Evolutionary conservation across 2,888 invertebrate species (phyloP).

Genomic region (Scaptomyza polygonia): DNA sequence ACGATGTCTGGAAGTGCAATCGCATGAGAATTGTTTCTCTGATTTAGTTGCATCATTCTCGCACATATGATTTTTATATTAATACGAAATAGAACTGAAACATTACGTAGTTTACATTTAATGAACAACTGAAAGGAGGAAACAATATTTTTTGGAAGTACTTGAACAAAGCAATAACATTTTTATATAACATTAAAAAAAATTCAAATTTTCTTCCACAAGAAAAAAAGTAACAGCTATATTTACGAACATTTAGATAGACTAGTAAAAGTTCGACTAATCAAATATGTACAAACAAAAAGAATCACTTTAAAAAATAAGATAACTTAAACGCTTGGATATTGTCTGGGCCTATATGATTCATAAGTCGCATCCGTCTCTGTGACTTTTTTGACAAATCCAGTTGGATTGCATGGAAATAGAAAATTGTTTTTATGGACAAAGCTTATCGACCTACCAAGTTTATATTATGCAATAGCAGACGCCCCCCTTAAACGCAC

Average conservation of each 20-base stretch:
- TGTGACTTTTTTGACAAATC: background rate
- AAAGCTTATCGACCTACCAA: background rate
- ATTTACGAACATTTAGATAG: background rate
- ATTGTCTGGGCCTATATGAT: background rate
- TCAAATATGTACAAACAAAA: background rate
- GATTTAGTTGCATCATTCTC: conserved; percentile 84
- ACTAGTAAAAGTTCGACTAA: too few relatives aligned
- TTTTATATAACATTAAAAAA: background rate
- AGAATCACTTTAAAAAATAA: background rate
- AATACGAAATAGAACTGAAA: conserved; percentile 32
- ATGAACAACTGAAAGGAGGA: conserved; percentile 18
- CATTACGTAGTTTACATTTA: conserved; percentile 26
- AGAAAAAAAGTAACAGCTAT: background rate
- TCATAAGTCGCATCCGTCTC: background rate
- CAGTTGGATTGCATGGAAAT: conserved; percentile 4
- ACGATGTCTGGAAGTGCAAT: conserved; percentile 85
- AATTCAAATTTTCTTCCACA: too few relatives aligned
- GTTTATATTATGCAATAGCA: background rate
- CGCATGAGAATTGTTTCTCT: conserved; percentile 85
- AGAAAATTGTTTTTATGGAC: background rate
- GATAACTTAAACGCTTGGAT: background rate
- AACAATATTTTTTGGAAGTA: conserved; percentile 47
- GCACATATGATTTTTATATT: conserved; percentile 65
- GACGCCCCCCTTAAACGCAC: background rate
- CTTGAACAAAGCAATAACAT: background rate